Conservation (phyloP, 2,113 vertebrate genomes). For the Pteropus alecto region DNA sequence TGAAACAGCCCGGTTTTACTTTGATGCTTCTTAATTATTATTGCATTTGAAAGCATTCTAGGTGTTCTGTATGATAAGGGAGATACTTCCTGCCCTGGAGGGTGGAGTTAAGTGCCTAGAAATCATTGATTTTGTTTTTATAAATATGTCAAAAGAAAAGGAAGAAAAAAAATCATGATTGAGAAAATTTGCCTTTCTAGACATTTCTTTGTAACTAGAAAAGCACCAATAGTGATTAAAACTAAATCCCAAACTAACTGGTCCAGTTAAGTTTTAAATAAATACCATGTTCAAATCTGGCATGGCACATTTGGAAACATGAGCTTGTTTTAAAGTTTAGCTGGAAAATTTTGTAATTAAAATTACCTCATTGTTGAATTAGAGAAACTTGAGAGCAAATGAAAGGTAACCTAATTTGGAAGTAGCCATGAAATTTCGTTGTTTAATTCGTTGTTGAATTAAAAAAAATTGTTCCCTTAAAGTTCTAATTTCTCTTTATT, state of each 20-base stretch:
- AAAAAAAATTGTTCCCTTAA: slow-evolving; percentile 58
- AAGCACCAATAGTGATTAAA: slow-evolving; percentile 80
- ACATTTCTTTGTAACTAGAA: slow-evolving; percentile 63
- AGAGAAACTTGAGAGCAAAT: slow-evolving; percentile 63
- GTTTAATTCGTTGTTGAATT: slow-evolving; percentile 58
- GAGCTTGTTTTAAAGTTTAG: slow-evolving; percentile 63
- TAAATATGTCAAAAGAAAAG: slow-evolving; percentile 74
- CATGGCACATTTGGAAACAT: slow-evolving; percentile 71
- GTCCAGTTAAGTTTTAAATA: slow-evolving; percentile 77
- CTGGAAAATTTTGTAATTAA: slow-evolving; percentile 69
- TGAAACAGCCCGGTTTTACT: slow-evolving; percentile 54
- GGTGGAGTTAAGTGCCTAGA: slow-evolving; percentile 68
- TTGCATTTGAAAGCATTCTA: slow-evolving; percentile 67
- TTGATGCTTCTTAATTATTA: slow-evolving; percentile 75
- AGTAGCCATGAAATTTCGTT: slow-evolving; percentile 26
- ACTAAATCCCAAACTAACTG: slow-evolving; percentile 80
- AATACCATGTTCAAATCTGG: slow-evolving; percentile 78
- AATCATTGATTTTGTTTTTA: slow-evolving; percentile 77
- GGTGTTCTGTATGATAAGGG: slow-evolving; percentile 66
- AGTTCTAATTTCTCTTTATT: slow-evolving; percentile 49
- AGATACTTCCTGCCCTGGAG: slow-evolving; percentile 56
- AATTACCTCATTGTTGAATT: slow-evolving; percentile 56
- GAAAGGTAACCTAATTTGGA: slow-evolving; percentile 71
- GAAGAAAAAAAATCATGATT: slow-evolving; percentile 58
- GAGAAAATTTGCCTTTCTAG: slow-evolving; percentile 71